Base-by-base conservation (phyloP, 2,797 vertebrate species). In the Hapalemur alaotrensis region DNA sequence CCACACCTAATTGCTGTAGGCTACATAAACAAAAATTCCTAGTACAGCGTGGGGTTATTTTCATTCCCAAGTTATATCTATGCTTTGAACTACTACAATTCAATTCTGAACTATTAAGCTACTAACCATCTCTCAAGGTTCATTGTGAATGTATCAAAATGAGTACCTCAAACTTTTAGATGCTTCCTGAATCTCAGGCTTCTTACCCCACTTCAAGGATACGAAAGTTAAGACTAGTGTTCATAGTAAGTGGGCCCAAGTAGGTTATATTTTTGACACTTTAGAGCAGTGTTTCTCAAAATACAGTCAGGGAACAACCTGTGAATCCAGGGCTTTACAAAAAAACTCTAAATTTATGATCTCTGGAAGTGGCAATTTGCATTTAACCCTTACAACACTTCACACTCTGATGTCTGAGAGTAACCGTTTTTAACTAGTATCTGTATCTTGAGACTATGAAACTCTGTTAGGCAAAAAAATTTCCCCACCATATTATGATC, bases 231-330 rank as follows among this genome's bases (percentile, higher is more conserved):
- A 73, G 87, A 91, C 32, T 38, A 65, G 20, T 76, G n/a, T 65
- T 61, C 52, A 54, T 11, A 52, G 4, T 76, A 67, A 93, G 41
- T 78, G 22, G 50, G 3, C n/a, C 25, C 35, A 59, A 94, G 52
- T 9, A 81, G 78, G 25, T 30, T 43, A 94, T 32, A 69, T 32
- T 81, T 92, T 79, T 94, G n/a, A 90, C 32, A 92, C 20, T 70
- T 84, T 41, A 88, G 38, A 91, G n/a, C 22, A 94, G 20, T 57
- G 8, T 87, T 91, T 90, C 72, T 94, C 91, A 88, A 96, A 93
- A 90, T 35, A 84, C 2, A 82, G 69, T 83, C 87, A 69, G 43
- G 89, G 28, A 43, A 78, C 30, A 61, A 93, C 14, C 14, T 88
- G 54, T 83, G 28, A 92, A 89, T 43, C 20, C 35, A 93, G 41